These are phyloP conservation scores for Macrobrachium rosenbergii DNA, from an alignment of 1,140 invertebrate genomes.

Conservation along the genomic window DNA sequence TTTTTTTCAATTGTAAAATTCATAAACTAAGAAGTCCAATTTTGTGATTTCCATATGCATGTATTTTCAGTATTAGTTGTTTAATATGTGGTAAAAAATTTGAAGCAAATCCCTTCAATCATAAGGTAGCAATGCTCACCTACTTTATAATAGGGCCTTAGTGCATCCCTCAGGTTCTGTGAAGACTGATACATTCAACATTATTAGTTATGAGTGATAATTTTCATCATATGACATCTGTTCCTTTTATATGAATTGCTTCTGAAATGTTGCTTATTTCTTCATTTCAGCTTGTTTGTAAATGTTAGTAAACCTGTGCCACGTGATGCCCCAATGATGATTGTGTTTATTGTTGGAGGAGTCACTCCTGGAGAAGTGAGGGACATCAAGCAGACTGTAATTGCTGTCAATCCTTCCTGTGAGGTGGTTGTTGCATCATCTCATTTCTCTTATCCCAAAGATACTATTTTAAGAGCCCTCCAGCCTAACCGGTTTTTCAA, in stretches of 20 bases:
- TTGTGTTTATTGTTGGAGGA: slow-evolving; percentile 57
- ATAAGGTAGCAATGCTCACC: no score
- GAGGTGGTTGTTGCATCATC: slow-evolving; percentile 52
- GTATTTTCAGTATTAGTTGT: no score
- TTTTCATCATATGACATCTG: no score
- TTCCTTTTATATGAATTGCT: background rate
- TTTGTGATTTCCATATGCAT: no score
- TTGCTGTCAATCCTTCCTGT: slow-evolving; percentile 21
- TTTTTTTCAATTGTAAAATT: no score
- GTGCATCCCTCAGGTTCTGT: no score
- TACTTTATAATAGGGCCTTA: no score
- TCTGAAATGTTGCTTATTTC: background rate
- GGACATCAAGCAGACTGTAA: slow-evolving; percentile 27
- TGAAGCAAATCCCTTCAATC: no score
- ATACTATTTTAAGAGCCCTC: slow-evolving; percentile 35
- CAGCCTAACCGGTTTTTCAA: slow-evolving; percentile 16
- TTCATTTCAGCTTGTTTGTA: slow-evolving; percentile 55
- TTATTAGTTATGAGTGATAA: no score
- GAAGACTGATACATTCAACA: no score
- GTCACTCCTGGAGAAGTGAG: slow-evolving; percentile 51
- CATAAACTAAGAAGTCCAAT: no score
- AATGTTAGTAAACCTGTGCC: slow-evolving; percentile 60
- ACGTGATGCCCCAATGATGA: slow-evolving; percentile 49
- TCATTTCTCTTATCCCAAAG: slow-evolving; percentile 47
- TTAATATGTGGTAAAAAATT: no score